phyloP scores from a whole-genome alignment of 2,797 vertebrate species.

The Enteromius radiatus region DNA sequence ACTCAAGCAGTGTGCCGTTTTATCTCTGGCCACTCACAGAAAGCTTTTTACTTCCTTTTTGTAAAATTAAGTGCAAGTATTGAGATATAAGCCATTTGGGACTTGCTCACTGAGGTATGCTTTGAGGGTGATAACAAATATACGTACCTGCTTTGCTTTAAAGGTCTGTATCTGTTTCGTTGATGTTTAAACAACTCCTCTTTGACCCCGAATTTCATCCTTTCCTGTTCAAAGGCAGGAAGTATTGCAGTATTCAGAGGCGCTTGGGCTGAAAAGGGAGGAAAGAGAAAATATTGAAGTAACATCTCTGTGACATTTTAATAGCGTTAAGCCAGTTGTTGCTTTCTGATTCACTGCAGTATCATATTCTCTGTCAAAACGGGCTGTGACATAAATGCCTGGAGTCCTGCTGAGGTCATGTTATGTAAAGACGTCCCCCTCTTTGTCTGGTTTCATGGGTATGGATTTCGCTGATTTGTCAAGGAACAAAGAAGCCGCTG shows the following conservation, averaged over 20 bases:
- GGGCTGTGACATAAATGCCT: slow-evolving; percentile 28
- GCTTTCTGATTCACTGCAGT: slow-evolving; percentile 13
- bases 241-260: slow-evolving; percentile 43
- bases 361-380: slow-evolving; percentile 50
- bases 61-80: neutral
- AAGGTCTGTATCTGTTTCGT: slow-evolving; percentile 16
- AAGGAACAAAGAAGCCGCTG: slow-evolving; percentile 48
- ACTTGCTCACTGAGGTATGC: neutral
- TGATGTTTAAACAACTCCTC: slow-evolving; percentile 33
- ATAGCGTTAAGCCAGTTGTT: slow-evolving; percentile 27
- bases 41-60: neutral
- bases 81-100: neutral
- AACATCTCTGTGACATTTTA: slow-evolving; percentile 35
- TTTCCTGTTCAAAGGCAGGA: slow-evolving; percentile 42
- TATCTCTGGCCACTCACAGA: neutral
- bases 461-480: slow-evolving; percentile 56
- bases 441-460: slow-evolving; percentile 55
- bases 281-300: slow-evolving; percentile 42
- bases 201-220: slow-evolving; percentile 20
- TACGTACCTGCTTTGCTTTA: neutral
- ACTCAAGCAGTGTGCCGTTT: slow-evolving; percentile 8
- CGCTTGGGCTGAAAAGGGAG: slow-evolving; percentile 44
- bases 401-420: slow-evolving; percentile 13
- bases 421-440: slow-evolving; percentile 43
- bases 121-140: neutral